A percentile compares a stretch with the other conserved stretches of the same genome.
These are phyloP conservation scores for Sebastes fasciatus DNA, from an alignment of 2,113 vertebrate species.

Conservation along the genomic window DNA sequence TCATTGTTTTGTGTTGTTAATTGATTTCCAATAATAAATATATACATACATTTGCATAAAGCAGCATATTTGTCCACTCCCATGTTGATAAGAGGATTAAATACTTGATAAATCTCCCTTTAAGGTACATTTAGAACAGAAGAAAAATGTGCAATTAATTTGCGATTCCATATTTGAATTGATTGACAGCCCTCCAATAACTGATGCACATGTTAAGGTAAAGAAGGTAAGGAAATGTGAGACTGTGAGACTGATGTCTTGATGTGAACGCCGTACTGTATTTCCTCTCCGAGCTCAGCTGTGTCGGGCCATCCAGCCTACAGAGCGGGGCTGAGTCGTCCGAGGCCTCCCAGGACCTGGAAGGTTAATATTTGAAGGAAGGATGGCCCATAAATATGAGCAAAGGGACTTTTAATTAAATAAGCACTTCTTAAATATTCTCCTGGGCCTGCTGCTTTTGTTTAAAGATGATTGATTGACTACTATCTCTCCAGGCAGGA, in stretches of 20 bases:
- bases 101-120: too few species aligned
- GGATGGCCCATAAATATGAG: slow-evolving; percentile 96
- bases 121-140: too few species aligned
- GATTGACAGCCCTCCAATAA: background rate
- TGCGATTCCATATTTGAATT: too few species aligned
- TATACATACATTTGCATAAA: too few species aligned
- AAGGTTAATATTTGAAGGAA: slow-evolving; percentile 97
- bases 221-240: background rate
- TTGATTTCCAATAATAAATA: too few species aligned
- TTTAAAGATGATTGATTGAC: slow-evolving; percentile 99
- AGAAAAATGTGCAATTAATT: too few species aligned
- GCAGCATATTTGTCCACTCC: too few species aligned
- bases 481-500: slow-evolving; percentile 85
- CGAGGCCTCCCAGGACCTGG: slow-evolving; percentile 74
- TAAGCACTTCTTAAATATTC: slow-evolving; percentile 98
- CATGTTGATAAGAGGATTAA: too few species aligned
- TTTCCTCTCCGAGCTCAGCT: background rate
- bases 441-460: slow-evolving; percentile 95
- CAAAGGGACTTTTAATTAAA: slow-evolving; percentile 99
- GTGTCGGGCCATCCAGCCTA: slow-evolving; percentile 5
- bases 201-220: background rate
- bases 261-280: background rate
- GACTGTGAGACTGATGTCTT: background rate
- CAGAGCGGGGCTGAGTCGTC: slow-evolving; percentile 32
- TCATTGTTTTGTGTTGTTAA: too few species aligned